phyloP scores from a whole-genome alignment of 1,140 invertebrate genomes.

The Drosophila pallidifrons region DNA sequence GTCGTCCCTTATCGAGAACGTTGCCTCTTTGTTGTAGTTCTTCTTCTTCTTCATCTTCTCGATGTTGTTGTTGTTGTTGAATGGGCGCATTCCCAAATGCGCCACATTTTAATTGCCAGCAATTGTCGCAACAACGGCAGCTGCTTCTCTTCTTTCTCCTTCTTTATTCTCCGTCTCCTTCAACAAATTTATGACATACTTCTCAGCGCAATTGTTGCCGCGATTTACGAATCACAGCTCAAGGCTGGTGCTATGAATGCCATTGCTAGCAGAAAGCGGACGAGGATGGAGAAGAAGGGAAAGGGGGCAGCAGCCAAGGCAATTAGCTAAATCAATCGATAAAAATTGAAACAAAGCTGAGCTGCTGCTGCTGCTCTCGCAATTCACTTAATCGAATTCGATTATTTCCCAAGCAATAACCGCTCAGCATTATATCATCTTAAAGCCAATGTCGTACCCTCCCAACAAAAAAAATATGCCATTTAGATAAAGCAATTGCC shows the following conservation, averaged over 20 bases:
- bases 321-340: constrained; percentile 50
- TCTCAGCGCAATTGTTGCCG: constrained; percentile 75
- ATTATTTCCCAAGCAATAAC: constrained; percentile 23
- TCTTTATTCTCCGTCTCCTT: neutral
- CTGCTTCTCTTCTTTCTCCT: constrained; percentile 46
- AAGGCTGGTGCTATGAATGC: neutral
- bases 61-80: constrained; percentile 28
- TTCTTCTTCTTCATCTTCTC: constrained; percentile 17
- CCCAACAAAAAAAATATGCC: neutral
- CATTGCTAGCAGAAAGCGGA: neutral
- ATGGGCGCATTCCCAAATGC: constrained; percentile 71
- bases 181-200: constrained; percentile 81
- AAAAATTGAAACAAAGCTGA: constrained; percentile 28
- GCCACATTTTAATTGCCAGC: constrained; percentile 84
- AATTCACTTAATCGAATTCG: constrained; percentile 36
- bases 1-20: constrained; percentile 55
- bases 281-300: too few relatives aligned
- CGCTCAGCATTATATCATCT: neutral
- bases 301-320: neutral
- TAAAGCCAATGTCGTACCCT: neutral
- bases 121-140: constrained; percentile 75
- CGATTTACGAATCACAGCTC: constrained; percentile 61
- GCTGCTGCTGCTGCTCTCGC: too few relatives aligned
- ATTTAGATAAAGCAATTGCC: neutral
- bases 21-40: constrained; percentile 30